Evolutionary conservation across 2,888 invertebrate genomes (phyloP).

Genomic region (Drosophila acutilabella): DNA sequence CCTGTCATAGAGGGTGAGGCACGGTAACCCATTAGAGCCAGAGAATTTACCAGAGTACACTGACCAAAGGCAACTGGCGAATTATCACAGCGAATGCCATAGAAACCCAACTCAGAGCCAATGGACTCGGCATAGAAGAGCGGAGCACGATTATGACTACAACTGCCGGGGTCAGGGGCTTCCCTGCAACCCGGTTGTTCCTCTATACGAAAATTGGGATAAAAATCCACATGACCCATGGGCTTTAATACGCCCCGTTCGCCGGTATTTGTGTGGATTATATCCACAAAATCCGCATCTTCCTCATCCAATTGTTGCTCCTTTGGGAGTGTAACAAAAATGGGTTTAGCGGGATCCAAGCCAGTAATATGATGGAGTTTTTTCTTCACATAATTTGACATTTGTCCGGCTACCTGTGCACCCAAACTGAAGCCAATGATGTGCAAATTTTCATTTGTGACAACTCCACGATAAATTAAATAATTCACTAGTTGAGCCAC

Average conservation of each 20-base stretch:
- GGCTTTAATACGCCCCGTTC: conserved; percentile 86
- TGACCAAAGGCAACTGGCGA: conserved; percentile 85
- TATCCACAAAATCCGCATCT: conserved; percentile 88
- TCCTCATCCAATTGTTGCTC: conserved; percentile 86
- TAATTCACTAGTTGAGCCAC: conserved; percentile 86
- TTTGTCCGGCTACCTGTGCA: conserved; percentile 87
- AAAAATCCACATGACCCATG: conserved; percentile 87
- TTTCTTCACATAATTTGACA: conserved; percentile 85
- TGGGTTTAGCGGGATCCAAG: conserved; percentile 88
- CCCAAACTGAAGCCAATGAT: conserved; percentile 88
- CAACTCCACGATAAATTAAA: conserved; percentile 84
- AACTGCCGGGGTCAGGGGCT: conserved; percentile 75
- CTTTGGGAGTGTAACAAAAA: conserved; percentile 86
- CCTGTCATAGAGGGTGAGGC: conserved; percentile 83
- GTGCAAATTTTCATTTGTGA: conserved; percentile 86
- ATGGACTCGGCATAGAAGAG: conserved; percentile 87
- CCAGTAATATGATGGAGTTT: conserved; percentile 86
- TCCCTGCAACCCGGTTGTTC: conserved; percentile 87
- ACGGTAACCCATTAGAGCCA: conserved; percentile 86
- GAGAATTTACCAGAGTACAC: conserved; percentile 77
- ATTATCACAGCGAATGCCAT: conserved; percentile 85
- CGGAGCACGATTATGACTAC: conserved; percentile 87
- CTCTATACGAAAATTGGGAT: conserved; percentile 86
- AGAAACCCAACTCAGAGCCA: conserved; percentile 86
- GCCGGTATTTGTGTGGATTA: conserved; percentile 88